Evolutionary conservation across 2,888 invertebrate species (phyloP).

Genomic region (Molanna angustata): DNA sequence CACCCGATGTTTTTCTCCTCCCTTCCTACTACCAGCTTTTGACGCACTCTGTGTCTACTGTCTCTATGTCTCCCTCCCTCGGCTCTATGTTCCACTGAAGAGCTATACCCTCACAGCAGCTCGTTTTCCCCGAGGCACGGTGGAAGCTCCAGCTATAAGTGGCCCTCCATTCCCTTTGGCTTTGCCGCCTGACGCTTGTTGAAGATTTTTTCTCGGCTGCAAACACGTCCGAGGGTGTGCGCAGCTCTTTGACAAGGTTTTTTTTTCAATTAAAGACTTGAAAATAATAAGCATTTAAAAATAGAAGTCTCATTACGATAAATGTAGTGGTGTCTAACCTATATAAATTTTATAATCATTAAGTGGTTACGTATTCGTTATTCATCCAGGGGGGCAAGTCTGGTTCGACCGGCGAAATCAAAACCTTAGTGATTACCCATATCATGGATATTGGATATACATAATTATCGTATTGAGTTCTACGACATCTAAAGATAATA

Average conservation of each 20-base stretch:
- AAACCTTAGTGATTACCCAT: too few species aligned
- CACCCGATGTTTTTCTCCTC: background rate
- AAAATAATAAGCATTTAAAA: background rate
- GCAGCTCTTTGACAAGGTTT: background rate
- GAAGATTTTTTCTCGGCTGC: conserved; percentile 5
- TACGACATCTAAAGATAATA: too few species aligned
- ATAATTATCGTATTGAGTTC: too few species aligned
- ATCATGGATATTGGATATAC: too few species aligned
- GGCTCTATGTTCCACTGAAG: background rate
- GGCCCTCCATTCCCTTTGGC: conserved; percentile 15
- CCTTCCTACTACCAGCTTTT: too few species aligned
- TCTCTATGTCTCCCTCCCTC: background rate
- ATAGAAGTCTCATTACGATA: too few species aligned
- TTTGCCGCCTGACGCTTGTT: conserved; percentile 11
- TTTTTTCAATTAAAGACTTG: background rate
- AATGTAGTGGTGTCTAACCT: too few species aligned
- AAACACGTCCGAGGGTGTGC: background rate
- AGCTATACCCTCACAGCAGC: background rate
- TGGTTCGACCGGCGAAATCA: too few species aligned
- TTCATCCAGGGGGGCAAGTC: too few species aligned
- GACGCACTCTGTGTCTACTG: background rate
- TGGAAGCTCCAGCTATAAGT: conserved; percentile 4
- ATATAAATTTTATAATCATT: too few species aligned
- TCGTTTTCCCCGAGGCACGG: background rate
- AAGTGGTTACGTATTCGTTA: too few species aligned